These are phyloP conservation scores for Gryllus longicercus DNA, from an alignment of 2,888 invertebrate genomes.

Conservation along the genomic window DNA sequence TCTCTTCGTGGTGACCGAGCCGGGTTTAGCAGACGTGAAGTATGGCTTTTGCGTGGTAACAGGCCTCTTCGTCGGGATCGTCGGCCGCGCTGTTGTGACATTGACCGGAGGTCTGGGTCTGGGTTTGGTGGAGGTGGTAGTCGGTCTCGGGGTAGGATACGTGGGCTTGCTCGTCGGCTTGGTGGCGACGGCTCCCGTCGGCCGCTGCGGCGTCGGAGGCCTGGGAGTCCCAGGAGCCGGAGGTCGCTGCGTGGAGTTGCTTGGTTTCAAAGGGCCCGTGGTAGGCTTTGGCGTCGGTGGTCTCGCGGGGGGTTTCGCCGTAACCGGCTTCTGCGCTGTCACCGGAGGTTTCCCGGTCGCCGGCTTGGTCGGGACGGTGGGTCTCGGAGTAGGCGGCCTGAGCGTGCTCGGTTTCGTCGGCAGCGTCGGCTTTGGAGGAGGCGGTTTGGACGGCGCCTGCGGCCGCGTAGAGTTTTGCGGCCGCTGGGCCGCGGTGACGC, in stretches of 20 bases:
- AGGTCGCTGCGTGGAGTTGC: slow-evolving; percentile 39
- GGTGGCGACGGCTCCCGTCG: slow-evolving; percentile 31
- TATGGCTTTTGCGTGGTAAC: slow-evolving; percentile 27
- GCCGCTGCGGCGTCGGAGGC: not conserved
- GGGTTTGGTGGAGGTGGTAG: slow-evolving; percentile 39
- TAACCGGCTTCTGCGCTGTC: not conserved
- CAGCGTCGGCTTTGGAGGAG: slow-evolving; percentile 36
- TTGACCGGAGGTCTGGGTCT: slow-evolving; percentile 33
- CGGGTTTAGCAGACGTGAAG: slow-evolving; percentile 37
- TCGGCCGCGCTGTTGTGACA: slow-evolving; percentile 22
- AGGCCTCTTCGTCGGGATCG: not conserved
- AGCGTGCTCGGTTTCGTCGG: slow-evolving; percentile 32
- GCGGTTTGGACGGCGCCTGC: slow-evolving; percentile 28
- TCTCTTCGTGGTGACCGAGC: slow-evolving; percentile 40
- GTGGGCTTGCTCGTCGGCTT: slow-evolving; percentile 37
- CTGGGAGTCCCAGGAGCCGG: slow-evolving; percentile 38
- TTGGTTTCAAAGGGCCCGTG: slow-evolving; percentile 29
- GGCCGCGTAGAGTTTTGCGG: slow-evolving; percentile 46
- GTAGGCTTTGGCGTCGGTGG: slow-evolving; percentile 37
- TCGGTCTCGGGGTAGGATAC: slow-evolving; percentile 34
- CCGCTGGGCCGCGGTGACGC: slow-evolving; percentile 44
- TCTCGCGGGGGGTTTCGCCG: not conserved
- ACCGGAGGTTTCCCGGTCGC: slow-evolving; percentile 37
- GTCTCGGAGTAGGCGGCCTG: slow-evolving; percentile 30
- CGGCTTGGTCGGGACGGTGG: slow-evolving; percentile 27